phyloP scores from a whole-genome alignment of 1,140 invertebrate species.

The Drosophila erecta region DNA sequence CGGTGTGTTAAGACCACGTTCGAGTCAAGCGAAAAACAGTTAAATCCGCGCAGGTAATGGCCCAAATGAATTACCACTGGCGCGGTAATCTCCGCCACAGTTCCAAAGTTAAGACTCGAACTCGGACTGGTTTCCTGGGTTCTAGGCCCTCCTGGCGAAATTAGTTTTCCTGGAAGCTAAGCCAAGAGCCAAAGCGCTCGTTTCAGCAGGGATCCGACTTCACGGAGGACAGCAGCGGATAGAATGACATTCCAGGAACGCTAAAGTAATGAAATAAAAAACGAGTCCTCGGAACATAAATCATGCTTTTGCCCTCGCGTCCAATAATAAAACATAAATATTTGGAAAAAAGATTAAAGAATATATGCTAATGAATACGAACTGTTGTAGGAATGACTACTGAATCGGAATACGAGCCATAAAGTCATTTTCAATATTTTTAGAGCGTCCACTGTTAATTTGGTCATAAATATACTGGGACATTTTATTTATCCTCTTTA shows the following conservation, averaged over 20 bases:
- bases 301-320: conserved; percentile 2
- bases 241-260: conserved; percentile 30
- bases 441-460: too few relatives aligned
- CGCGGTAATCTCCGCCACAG: conserved; percentile 9
- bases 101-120: conserved; percentile 3
- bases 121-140: neutral
- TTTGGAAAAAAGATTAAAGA: conserved; percentile 3
- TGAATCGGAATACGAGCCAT: neutral
- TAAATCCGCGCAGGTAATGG: conserved; percentile 44
- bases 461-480: neutral
- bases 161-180: conserved; percentile 37
- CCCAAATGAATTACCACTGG: conserved; percentile 31
- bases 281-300: conserved; percentile 6
- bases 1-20: neutral
- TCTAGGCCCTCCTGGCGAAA: conserved; percentile 13
- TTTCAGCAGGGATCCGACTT: conserved; percentile 19
- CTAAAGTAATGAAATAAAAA: neutral
- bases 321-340: conserved; percentile 16
- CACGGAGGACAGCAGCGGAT: conserved; percentile 7
- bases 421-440: neutral
- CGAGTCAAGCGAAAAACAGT: conserved; percentile 39
- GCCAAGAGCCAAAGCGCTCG: neutral
- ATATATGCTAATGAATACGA: neutral
- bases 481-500: too few relatives aligned
- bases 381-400: neutral